phyloP scores from a whole-genome alignment of 2,797 vertebrate genomes.

The Gymnoscopelus microlampas region DNA sequence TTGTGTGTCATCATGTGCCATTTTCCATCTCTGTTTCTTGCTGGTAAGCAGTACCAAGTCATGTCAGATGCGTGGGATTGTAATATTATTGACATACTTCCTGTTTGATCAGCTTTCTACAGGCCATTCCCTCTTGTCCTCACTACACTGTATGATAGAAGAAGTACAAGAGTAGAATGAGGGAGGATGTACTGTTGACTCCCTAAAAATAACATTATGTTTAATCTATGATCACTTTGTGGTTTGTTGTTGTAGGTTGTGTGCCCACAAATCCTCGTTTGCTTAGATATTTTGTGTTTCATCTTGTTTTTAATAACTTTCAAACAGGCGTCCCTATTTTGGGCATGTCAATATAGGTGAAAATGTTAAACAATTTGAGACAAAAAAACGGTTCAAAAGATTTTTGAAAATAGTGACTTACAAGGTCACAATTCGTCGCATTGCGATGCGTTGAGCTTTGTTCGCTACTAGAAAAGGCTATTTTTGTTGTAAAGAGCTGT shows the following conservation, averaged over 20 bases:
- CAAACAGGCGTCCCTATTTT: no score
- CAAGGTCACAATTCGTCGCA: no score
- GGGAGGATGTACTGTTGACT: not conserved
- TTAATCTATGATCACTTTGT: not conserved
- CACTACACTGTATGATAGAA: not conserved
- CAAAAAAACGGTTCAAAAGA: not conserved
- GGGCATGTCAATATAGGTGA: not conserved
- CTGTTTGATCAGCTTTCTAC: not conserved
- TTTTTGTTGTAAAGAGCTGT: not conserved
- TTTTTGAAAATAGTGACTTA: no score
- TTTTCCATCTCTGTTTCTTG: not conserved
- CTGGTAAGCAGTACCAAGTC: no score
- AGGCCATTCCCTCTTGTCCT: not conserved
- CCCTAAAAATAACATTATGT: not conserved
- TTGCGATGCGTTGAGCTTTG: no score
- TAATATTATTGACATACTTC: not conserved
- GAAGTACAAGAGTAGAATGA: not conserved
- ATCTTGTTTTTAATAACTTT: not conserved
- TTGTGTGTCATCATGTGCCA: not conserved
- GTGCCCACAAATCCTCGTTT: not conserved
- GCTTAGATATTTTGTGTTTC: not conserved
- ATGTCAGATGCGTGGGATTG: no score
- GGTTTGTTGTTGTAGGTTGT: conserved; percentile 5
- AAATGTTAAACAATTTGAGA: not conserved
- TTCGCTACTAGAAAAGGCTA: no score